phyloP scores from a whole-genome alignment of 2,113 vertebrate genomes.

The Thunnus maccoyii region DNA sequence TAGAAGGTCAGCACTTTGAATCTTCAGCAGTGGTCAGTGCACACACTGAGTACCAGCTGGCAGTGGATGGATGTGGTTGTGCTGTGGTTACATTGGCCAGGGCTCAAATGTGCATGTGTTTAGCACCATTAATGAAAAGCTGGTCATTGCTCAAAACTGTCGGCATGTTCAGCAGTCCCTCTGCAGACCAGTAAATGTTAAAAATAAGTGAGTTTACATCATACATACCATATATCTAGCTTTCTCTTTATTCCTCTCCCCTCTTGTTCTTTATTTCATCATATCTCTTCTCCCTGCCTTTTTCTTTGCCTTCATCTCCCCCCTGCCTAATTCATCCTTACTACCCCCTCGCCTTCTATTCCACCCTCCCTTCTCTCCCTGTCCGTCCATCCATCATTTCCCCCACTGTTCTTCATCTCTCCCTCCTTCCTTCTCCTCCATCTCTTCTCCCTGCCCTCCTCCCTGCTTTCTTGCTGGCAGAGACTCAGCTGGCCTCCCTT shows the following conservation, averaged over 20 bases:
- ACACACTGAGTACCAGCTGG: conserved; percentile 14
- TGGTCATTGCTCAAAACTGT: neutral
- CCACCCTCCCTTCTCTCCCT: neutral
- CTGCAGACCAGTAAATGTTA: neutral
- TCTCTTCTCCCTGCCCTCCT: neutral
- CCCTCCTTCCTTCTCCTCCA: conserved; percentile 8
- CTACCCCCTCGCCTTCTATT: neutral
- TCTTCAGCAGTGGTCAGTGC: neutral
- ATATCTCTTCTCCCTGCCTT: neutral
- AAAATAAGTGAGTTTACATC: neutral
- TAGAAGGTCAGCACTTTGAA: conserved; percentile 28
- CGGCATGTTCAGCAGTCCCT: neutral
- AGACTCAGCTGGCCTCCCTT: conserved; percentile 77
- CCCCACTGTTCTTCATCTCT: conserved; percentile 12
- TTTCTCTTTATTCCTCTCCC: neutral
- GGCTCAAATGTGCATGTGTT: conserved; percentile 11
- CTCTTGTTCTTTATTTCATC: neutral
- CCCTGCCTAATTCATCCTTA: neutral
- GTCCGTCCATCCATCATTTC: neutral
- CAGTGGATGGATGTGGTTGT: neutral
- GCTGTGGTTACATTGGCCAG: neutral
- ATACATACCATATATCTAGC: neutral
- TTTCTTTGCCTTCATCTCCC: neutral
- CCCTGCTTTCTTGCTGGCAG: conserved; percentile 37
- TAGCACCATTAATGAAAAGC: conserved; percentile 31